Base-by-base conservation (phyloP, 2,113 vertebrate genomes). In the Pardalotus punctatus region DNA sequence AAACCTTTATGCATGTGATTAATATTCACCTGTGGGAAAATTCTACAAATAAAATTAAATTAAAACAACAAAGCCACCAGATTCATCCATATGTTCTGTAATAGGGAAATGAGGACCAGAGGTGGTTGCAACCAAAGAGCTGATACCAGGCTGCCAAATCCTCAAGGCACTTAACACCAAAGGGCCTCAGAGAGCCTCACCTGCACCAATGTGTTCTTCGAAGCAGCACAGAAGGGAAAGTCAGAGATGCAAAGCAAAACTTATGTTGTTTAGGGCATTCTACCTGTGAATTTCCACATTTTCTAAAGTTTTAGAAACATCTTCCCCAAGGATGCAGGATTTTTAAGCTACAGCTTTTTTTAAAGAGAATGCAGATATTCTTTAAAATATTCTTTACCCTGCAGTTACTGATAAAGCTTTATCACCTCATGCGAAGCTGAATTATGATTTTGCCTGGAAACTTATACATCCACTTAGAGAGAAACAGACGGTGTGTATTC, bases 391-490 rank as follows among this genome's bases (percentile, higher is more conserved):
- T 82, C 66, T 90, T 80, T 77, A 61, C 27, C 66, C 35, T 5
- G 1, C 22, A 43, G 87, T 50, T 62, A 88, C 67, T 83, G 74
- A 79, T 90, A 80, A 88, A 91, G 71, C 6, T 91, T 91, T 84
- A 87, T 85, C 62, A 88, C 17, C 50, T 94, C 76, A 56, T 25
- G 38, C 2, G 0, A 91, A 82, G 58, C 6, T 66, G 67, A 94
- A 71, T 73, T 88, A 86, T 47, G 21, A 43, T 96, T 94, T 95
- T 77, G 67, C 81, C 81, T 81, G 64, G 31, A 90, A 92, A 81
- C 71, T 40, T 8, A 78, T 25, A 80, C 35, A 93, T 50, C 50
- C 58, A 66, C 33, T 11, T 11, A 60, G 79, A 90, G 62, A 94
- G 73, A 94, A 97, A 86, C 48, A 97, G 58, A 80, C 62, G 0